Conservation (phyloP, 1,140 invertebrate genomes). For the Atta colombica region DNA sequence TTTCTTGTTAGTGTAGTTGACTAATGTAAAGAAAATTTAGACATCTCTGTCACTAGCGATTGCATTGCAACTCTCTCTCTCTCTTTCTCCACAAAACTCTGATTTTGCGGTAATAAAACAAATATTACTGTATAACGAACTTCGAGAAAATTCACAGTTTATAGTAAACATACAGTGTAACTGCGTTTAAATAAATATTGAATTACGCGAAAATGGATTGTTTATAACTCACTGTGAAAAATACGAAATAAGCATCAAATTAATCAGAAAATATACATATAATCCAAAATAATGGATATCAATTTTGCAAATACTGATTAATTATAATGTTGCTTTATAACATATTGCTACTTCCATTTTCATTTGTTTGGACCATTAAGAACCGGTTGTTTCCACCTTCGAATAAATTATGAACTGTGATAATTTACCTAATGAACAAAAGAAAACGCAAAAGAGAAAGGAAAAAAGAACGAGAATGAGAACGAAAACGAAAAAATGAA, state of each 20-base stretch:
- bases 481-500: too few species aligned
- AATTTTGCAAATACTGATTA: not conserved
- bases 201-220: not conserved
- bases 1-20: not conserved
- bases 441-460: too few species aligned
- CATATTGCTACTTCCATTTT: too few species aligned
- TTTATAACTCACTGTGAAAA: not conserved
- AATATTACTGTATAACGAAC: conserved; percentile 1
- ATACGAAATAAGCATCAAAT: not conserved
- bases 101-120: not conserved
- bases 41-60: conserved; percentile 13
- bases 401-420: too few species aligned
- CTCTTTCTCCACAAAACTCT: not conserved
- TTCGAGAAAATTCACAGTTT: not conserved
- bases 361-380: too few species aligned
- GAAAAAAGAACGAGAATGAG: too few species aligned
- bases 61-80: too few species aligned
- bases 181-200: not conserved
- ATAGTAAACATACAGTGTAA: conserved; percentile 1
- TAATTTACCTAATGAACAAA: too few species aligned
- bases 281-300: not conserved
- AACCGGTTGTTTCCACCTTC: too few species aligned
- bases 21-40: conserved; percentile 40
- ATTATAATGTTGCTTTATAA: not conserved
- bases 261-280: not conserved